These are phyloP conservation scores for Tortrix viridana DNA, from an alignment of 2,888 invertebrate species.

Conservation along the genomic window DNA sequence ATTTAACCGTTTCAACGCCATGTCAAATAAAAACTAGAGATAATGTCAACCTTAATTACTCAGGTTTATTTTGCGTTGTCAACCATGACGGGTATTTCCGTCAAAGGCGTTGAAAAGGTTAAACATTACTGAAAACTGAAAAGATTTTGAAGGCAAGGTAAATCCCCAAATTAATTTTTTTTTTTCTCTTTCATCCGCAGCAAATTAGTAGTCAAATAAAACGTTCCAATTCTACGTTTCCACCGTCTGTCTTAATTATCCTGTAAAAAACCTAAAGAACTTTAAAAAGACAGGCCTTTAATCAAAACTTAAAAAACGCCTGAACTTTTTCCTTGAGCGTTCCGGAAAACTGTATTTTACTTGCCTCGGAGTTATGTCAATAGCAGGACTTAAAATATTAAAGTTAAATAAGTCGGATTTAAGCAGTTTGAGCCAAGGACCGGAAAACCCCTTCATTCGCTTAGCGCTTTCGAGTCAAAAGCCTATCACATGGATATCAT, in stretches of 20 bases:
- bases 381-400: slow-evolving; percentile 22
- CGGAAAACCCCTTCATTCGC: too few relatives aligned
- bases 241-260: slow-evolving; percentile 15
- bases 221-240: slow-evolving; percentile 13
- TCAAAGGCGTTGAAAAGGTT: too few relatives aligned
- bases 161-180: background rate
- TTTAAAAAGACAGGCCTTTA: slow-evolving; percentile 11
- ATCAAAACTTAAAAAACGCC: slow-evolving; percentile 24
- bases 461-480: too few relatives aligned
- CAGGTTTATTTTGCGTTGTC: too few relatives aligned
- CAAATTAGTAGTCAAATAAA: slow-evolving; percentile 14
- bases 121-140: background rate
- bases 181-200: background rate
- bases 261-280: slow-evolving; percentile 18
- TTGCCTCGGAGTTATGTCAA: slow-evolving; percentile 16
- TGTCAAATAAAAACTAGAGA: too few relatives aligned
- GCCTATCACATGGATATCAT: too few relatives aligned
- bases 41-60: too few relatives aligned
- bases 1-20: too few relatives aligned
- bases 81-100: too few relatives aligned
- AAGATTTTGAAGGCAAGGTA: background rate
- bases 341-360: slow-evolving; percentile 17
- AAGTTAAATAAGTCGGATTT: slow-evolving; percentile 9
- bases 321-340: slow-evolving; percentile 7
- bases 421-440: background rate